phyloP scores from a whole-genome alignment of 2,797 vertebrate species.

The Coluber constrictor region DNA sequence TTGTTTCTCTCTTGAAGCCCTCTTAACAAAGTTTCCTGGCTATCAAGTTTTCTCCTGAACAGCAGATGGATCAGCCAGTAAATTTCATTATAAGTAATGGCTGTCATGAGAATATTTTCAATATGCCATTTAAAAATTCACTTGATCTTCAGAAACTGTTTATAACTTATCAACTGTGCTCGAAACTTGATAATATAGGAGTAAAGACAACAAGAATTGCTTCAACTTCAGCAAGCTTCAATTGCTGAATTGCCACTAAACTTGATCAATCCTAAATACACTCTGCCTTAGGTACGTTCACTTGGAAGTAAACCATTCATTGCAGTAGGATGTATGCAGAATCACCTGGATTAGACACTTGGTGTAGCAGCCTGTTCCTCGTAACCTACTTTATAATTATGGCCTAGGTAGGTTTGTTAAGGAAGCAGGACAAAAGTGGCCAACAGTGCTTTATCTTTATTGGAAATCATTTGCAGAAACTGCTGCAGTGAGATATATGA shows the following conservation, averaged over 20 bases:
- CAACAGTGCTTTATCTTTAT: background rate
- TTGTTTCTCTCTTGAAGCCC: background rate
- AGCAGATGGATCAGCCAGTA: background rate
- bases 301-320: background rate
- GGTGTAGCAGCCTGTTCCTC: background rate
- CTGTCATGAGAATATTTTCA: background rate
- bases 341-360: background rate
- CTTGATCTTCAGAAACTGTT: background rate
- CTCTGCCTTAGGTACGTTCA: background rate
- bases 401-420: background rate
- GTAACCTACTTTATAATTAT: background rate
- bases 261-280: background rate
- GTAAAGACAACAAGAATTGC: background rate
- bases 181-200: background rate
- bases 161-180: background rate
- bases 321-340: background rate
- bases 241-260: background rate
- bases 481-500: background rate
- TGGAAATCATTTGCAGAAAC: background rate
- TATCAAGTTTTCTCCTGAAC: background rate
- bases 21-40: background rate
- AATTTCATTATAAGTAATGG: background rate
- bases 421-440: background rate
- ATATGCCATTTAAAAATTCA: constrained; percentile 18
- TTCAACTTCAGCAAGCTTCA: background rate